Evolutionary conservation across 2,888 invertebrate genomes (phyloP), one percentile per base, ranked within the genome.

Genomic region (Epistrophe eligans): DNA sequence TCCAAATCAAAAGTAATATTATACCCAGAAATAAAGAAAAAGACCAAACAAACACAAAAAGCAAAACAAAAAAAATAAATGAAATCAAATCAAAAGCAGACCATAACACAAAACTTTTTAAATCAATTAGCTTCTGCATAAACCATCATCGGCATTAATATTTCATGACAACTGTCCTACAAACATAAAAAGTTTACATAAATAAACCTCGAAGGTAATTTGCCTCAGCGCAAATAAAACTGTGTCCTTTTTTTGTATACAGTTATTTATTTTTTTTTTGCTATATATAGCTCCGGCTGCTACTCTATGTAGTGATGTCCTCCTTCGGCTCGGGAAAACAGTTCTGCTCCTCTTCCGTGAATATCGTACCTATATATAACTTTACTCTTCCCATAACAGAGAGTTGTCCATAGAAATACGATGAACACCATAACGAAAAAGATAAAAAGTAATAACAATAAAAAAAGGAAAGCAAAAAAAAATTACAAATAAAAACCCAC

Each of bases 51-150:
- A n/a, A n/a, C n/a, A n/a, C n/a, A n/a, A n/a, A n/a, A n/a, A 64
- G 7, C 17, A 50, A 24, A 19, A 24, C 58, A 62, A 24, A 17
- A 17, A 35, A 48, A 58, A 40, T 32, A 57, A 17, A 66, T 40
- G 1, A 62, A 62, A 62, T 62, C 6, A 76, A 62, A 66, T 79
- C 40, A 24, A 84, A 77, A 77, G 72, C 85, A 81, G 57, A 82
- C 81, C 81, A 87, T 70, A 76, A 79, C 83, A 83, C 79, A 72
- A 87, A 83, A 87, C 79, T 83, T 87, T 70, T 83, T 82, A 87
- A 87, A 87, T 87, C 87, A 87, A 87, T 87, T 87, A 87, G 67
- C 83, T 76, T 76, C 66, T 87, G 87, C 79, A 87, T 83, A 87
- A 87, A 83, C 82, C 87, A 87, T 83, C 83, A 72, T 74, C 66